phyloP scores from a whole-genome alignment of 2,113 vertebrate genomes.

The Asarcornis scutulata region DNA sequence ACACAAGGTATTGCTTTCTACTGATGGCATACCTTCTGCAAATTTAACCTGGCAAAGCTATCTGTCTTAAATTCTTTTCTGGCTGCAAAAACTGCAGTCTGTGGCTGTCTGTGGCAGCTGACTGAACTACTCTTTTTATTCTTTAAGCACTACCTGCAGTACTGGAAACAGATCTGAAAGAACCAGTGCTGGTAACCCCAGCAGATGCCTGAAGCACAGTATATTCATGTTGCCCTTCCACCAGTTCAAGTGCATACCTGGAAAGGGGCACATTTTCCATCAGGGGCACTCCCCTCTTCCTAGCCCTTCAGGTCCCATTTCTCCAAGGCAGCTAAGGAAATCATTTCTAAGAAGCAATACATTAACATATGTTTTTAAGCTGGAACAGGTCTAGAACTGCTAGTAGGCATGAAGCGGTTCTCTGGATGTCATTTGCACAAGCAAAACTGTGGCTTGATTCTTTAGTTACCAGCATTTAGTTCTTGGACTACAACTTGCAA shows the following conservation, averaged over 20 bases:
- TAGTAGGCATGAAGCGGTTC: background rate
- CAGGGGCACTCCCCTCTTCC: slow-evolving; percentile 29
- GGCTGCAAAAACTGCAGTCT: slow-evolving; percentile 40
- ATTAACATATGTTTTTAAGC: slow-evolving; percentile 65
- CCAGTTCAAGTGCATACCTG: slow-evolving; percentile 38
- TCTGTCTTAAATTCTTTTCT: slow-evolving; percentile 37
- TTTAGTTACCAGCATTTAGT: background rate
- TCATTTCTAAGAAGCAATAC: slow-evolving; percentile 24
- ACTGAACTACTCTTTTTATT: slow-evolving; percentile 50
- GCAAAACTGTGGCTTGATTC: background rate
- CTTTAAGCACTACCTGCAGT: slow-evolving; percentile 9
- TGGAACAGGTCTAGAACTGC: slow-evolving; percentile 59
- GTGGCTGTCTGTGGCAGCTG: slow-evolving; percentile 29
- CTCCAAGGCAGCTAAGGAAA: slow-evolving; percentile 55
- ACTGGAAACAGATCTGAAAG: slow-evolving; percentile 64
- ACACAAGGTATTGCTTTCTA: background rate
- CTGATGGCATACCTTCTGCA: background rate
- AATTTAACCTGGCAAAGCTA: slow-evolving; percentile 46
- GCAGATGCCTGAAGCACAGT: slow-evolving; percentile 36
- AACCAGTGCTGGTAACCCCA: slow-evolving; percentile 33
- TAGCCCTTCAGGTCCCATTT: slow-evolving; percentile 53
- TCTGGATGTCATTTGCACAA: slow-evolving; percentile 45
- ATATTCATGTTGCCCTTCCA: slow-evolving; percentile 21
- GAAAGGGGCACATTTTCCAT: slow-evolving; percentile 55
- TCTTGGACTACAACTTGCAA: background rate